Base-by-base conservation (phyloP, 2,113 vertebrate genomes). In the Falcunculus frontatus region DNA sequence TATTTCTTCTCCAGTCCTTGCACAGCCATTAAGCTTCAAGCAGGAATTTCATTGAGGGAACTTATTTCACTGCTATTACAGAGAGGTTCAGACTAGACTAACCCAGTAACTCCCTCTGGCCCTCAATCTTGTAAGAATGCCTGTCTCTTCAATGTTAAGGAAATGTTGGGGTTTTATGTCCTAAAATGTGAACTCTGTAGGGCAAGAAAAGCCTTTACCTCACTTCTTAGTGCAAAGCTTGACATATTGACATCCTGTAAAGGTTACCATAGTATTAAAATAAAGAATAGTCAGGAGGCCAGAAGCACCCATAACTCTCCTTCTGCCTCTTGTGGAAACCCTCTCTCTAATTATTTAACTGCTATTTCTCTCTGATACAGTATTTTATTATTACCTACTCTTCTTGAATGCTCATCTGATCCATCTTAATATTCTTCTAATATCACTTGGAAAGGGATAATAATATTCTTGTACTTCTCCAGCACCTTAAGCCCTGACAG, bases 341-440 rank as follows among this genome's bases (percentile, higher is more conserved):
- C 21, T 64, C 22, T 87, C 73, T 91, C 67, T 95, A 92, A 94
- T 87, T 89, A 82, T 68, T 92, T 95, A 95, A 87, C 60, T 72
- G 47, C 60, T 84, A 53, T 70, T 93, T 89, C 80, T 91, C 60
- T 89, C 60, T 56, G 27, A 91, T 79, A 67, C 10, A 85, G 56
- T 90, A 68, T 93, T 95, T 96, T 96, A 96, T 87, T 95, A 95
- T 89, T 82, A 78, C 47, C 68, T 92, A 72, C 72, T 92, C 86
- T 84, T 89, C 86, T 67, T 90, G 79, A 95, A 90, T 78, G 79
- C 63, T 92, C 72, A 88, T 77, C 64, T 90, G 90, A 95, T 93
- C 83, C 0, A 0, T 95, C 92, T 95, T 92, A 93, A 95, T 95
- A 68, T 84, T 93, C 92, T 90, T 84, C 86, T 89, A 96, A 81